Evolutionary conservation across 2,888 invertebrate genomes (phyloP).

Genomic region (Mesopsocus fuscifrons): DNA sequence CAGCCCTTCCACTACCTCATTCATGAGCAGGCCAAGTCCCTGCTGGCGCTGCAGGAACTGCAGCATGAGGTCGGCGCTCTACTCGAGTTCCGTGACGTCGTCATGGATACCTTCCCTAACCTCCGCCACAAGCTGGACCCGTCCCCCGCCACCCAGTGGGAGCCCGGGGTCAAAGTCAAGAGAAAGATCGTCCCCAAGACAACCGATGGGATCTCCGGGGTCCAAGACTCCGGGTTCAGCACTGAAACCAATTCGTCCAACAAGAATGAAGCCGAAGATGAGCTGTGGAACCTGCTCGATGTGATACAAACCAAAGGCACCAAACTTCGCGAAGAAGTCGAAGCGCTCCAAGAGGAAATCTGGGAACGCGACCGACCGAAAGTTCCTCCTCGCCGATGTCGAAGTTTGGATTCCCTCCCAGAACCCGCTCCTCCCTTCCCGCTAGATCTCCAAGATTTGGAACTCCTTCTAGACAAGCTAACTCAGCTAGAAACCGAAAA

Average conservation of each 20-base stretch:
- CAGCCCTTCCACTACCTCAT: constrained; percentile 65
- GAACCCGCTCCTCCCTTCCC: not conserved
- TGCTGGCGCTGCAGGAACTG: constrained; percentile 64
- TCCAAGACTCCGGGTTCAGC: constrained; percentile 77
- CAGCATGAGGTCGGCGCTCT: constrained; percentile 86
- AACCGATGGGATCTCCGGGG: constrained; percentile 34
- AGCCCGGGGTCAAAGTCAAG: constrained; percentile 56
- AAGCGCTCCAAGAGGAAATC: constrained; percentile 16
- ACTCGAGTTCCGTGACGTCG: constrained; percentile 81
- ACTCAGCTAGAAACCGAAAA: constrained; percentile 62
- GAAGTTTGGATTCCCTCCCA: constrained; percentile 15
- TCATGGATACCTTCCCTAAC: constrained; percentile 86
- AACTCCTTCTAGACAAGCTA: constrained; percentile 45
- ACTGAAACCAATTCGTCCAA: constrained; percentile 72
- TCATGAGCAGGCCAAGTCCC: constrained; percentile 76
- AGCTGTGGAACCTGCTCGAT: constrained; percentile 68
- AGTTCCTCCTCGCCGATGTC: constrained; percentile 13
- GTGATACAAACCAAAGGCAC: constrained; percentile 66
- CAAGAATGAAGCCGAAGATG: constrained; percentile 53
- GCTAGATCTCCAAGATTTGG: not conserved
- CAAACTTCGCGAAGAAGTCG: constrained; percentile 41
- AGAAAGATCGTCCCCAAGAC: constrained; percentile 35
- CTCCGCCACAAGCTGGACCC: constrained; percentile 71
- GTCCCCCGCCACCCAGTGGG: constrained; percentile 23
- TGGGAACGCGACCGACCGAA: constrained; percentile 12